These are phyloP conservation scores for Agapornis roseicollis DNA, from an alignment of 2,113 vertebrate genomes.

Conservation along the genomic window DNA sequence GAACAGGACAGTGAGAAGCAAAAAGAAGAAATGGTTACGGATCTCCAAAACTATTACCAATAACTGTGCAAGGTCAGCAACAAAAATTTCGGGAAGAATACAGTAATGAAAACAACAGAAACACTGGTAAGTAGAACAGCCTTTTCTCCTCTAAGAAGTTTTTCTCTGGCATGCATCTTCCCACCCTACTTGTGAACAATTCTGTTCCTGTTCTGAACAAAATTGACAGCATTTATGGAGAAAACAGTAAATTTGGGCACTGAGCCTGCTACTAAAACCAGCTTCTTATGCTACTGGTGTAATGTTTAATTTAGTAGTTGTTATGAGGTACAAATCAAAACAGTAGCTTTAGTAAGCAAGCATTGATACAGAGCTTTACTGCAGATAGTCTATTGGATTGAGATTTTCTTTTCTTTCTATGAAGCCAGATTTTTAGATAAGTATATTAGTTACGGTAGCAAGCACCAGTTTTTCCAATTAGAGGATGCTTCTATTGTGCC, in stretches of 20 bases:
- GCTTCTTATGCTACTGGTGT: not conserved
- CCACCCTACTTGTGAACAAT: not conserved
- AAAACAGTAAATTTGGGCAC: not conserved
- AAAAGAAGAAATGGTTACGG: not conserved
- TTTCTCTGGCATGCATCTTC: not conserved
- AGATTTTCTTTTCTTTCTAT: not conserved
- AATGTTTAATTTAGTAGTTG: not conserved
- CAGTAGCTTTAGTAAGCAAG: not conserved
- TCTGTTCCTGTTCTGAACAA: not conserved
- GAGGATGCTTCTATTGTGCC: not conserved
- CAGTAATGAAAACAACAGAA: not conserved
- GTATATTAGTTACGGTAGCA: not conserved
- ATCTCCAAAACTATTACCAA: not conserved
- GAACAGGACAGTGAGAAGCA: not conserved
- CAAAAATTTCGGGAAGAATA: not conserved
- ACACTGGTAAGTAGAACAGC: constrained; percentile 32
- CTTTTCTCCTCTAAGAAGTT: not conserved
- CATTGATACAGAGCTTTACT: not conserved
- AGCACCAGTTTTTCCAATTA: not conserved
- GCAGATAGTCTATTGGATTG: not conserved
- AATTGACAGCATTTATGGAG: not conserved
- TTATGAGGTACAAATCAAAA: not conserved
- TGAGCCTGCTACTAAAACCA: not conserved
- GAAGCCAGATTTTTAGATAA: not conserved
- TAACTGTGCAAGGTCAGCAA: not conserved